Conservation (phyloP, 2,888 invertebrate genomes). For the Allygus modestus region DNA sequence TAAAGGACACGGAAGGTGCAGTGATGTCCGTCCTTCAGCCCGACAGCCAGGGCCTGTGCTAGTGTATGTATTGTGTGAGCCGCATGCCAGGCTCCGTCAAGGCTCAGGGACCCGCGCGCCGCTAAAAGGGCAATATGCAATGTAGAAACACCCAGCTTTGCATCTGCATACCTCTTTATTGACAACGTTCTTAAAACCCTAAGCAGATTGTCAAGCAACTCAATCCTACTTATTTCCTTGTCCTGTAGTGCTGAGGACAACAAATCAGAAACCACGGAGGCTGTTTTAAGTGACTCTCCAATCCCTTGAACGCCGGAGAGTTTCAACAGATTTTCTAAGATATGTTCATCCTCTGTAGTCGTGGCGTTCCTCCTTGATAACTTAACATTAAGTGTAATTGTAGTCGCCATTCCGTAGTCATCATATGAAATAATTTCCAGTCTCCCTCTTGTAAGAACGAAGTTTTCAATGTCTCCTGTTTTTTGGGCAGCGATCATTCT, state of each 20-base stretch:
- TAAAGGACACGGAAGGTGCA: not conserved
- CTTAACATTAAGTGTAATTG: not conserved
- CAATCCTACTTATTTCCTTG: not conserved
- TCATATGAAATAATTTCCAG: not conserved
- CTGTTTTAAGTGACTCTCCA: not conserved
- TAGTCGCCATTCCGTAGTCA: not conserved
- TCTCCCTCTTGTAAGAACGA: not conserved
- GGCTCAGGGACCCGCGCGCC: not conserved
- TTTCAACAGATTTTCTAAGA: not conserved
- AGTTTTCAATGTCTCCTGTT: not conserved
- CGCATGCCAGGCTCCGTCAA: not conserved
- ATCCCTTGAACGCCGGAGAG: not conserved
- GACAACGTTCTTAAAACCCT: not conserved
- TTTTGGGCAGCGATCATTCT: not conserved
- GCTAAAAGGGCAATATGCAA: not conserved
- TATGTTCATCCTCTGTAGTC: not conserved
- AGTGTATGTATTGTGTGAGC: not conserved
- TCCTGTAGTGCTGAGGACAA: not conserved
- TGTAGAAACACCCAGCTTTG: not conserved
- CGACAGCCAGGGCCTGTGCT: not conserved
- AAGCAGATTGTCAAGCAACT: not conserved
- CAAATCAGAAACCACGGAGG: not conserved
- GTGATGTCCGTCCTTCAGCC: not conserved
- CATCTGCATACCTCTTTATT: not conserved
- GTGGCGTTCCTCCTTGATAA: not conserved